phyloP scores from a whole-genome alignment of 1,140 invertebrate genomes.

The Aphis gossypii region DNA sequence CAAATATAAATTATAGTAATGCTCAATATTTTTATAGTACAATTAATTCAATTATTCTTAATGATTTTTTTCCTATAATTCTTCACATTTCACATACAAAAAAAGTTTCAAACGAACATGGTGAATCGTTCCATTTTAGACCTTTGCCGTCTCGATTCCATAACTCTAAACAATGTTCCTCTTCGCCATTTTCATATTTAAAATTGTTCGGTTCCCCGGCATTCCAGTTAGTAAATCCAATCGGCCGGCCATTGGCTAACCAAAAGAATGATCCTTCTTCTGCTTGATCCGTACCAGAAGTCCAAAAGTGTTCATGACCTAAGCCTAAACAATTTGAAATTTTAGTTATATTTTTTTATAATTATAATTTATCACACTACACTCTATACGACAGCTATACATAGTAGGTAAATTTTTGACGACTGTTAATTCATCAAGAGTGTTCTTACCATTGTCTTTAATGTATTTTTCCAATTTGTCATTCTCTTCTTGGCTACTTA shows the following conservation, averaged over 20 bases:
- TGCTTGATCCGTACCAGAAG: conserved; percentile 87
- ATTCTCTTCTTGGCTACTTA: conserved; percentile 87
- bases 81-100: conserved; percentile 84
- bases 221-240: conserved; percentile 92
- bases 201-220: conserved; percentile 90
- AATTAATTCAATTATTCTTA: neutral
- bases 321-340: conserved; percentile 67
- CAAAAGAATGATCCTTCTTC: conserved; percentile 90
- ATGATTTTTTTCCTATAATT: neutral
- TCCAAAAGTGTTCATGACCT: conserved; percentile 91
- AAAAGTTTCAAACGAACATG: conserved; percentile 89
- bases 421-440: neutral
- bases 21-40: neutral
- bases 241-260: conserved; percentile 87
- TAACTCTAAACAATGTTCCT: conserved; percentile 88
- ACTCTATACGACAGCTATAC: neutral
- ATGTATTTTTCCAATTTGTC: conserved; percentile 85
- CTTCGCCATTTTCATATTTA: conserved; percentile 90
- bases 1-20: neutral
- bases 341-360: neutral
- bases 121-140: conserved; percentile 91
- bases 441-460: conserved; percentile 75
- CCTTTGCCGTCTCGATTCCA: conserved; percentile 92
- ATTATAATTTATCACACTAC: neutral
- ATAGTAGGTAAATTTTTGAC: neutral